These are phyloP conservation scores for Bufo bufo DNA, from an alignment of 2,113 vertebrate species.

Conservation along the genomic window DNA sequence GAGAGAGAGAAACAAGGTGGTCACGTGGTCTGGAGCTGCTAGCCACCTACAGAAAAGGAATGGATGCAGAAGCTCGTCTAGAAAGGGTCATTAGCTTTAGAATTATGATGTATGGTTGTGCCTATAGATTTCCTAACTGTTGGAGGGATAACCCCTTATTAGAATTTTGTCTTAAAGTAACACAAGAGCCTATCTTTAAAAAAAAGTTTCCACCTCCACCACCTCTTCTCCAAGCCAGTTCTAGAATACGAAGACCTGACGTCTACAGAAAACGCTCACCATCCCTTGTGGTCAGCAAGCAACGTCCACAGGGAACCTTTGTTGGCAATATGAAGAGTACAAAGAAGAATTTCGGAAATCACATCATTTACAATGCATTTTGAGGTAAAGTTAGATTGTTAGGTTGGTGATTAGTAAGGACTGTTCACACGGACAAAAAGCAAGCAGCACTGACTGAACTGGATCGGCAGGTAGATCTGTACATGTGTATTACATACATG, in stretches of 20 bases:
- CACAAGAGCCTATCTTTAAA: too few relatives aligned
- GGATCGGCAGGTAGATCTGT: neutral
- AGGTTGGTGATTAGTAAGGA: neutral
- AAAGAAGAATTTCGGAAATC: neutral
- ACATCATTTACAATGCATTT: slow-evolving; percentile 15
- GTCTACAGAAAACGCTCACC: neutral
- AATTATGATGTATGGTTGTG: too few relatives aligned
- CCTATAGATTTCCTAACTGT: too few relatives aligned
- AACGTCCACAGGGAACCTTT: neutral
- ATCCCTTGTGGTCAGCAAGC: neutral
- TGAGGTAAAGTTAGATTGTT: neutral
- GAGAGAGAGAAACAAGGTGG: too few relatives aligned
- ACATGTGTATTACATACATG: neutral
- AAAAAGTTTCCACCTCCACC: neutral
- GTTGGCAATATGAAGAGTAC: neutral
- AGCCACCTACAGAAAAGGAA: too few relatives aligned
- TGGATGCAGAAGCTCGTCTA: too few relatives aligned
- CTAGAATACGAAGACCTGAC: neutral
- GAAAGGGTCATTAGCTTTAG: too few relatives aligned
- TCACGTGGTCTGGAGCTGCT: too few relatives aligned
- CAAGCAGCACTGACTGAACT: slow-evolving; percentile 11
- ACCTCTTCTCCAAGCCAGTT: neutral
- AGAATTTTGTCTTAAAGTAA: too few relatives aligned
- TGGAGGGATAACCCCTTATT: too few relatives aligned
- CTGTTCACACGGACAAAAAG: neutral